Conservation (phyloP, 2,113 vertebrate species). For the Suncus etruscus region DNA sequence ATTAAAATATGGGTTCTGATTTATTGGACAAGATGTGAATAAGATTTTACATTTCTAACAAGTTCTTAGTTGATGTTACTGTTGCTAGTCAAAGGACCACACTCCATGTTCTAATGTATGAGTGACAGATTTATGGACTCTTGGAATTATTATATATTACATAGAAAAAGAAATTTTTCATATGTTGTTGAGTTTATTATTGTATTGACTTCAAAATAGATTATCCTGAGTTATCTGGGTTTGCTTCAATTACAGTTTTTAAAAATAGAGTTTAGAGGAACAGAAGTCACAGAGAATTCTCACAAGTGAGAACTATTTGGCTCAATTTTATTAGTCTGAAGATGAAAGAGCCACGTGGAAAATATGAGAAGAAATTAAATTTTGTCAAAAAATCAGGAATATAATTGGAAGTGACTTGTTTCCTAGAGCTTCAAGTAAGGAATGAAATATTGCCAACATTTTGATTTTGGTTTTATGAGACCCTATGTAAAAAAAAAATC, state of each 20-base stretch:
- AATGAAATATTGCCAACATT: neutral
- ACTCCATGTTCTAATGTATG: neutral
- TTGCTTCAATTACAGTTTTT: neutral
- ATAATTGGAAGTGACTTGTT: conserved; percentile 15
- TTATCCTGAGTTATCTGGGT: conserved; percentile 27
- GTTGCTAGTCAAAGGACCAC: neutral
- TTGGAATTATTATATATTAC: neutral
- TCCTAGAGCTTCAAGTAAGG: neutral
- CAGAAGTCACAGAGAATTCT: neutral
- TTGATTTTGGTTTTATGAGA: conserved; percentile 36
- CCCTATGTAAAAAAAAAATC: neutral
- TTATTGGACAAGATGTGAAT: neutral
- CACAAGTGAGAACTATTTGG: neutral
- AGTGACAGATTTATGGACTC: neutral
- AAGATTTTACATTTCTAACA: conserved; percentile 20
- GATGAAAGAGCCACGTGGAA: neutral
- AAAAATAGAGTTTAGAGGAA: neutral
- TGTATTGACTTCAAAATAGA: neutral
- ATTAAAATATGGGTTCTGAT: conserved; percentile 22
- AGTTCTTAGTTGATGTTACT: conserved; percentile 29
- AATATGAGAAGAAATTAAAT: neutral
- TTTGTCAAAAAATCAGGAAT: neutral
- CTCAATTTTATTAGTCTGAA: neutral
- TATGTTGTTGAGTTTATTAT: conserved; percentile 9
- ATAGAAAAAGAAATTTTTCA: conserved; percentile 10